These are phyloP conservation scores for Pluvialis apricaria DNA, from an alignment of 2,113 vertebrate species.

Conservation along the genomic window DNA sequence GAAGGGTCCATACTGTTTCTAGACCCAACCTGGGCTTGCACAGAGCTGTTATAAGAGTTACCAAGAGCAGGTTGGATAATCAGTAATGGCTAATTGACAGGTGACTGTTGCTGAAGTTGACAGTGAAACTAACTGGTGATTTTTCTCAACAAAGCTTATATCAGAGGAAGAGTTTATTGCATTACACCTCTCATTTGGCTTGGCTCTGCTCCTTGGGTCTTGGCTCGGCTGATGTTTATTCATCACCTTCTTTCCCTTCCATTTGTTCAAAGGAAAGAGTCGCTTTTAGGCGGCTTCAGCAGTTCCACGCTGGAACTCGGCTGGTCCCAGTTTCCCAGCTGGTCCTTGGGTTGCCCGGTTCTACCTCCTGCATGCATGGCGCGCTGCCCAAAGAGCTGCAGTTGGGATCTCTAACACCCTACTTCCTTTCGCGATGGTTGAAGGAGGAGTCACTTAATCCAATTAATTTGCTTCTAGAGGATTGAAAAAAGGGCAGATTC, in stretches of 20 bases:
- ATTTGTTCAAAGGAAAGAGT: background rate
- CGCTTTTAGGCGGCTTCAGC: background rate
- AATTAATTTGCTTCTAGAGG: background rate
- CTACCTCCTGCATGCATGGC: background rate
- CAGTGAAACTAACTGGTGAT: background rate
- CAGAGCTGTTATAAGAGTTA: background rate
- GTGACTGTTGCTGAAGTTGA: background rate
- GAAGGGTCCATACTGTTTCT: background rate
- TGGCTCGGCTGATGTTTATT: background rate
- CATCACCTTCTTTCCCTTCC: background rate
- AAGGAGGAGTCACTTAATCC: background rate
- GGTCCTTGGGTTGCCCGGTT: background rate
- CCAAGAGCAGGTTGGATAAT: background rate
- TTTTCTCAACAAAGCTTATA: background rate
- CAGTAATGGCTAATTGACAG: background rate
- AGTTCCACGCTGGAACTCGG: background rate
- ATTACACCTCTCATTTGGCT: background rate
- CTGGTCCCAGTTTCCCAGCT: background rate
- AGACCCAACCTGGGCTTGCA: background rate
- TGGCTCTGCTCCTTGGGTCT: background rate
- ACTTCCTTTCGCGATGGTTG: background rate
- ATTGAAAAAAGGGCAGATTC: background rate
- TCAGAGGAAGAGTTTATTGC: background rate
- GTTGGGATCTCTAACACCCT: background rate
- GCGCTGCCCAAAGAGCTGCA: background rate